Evolutionary conservation across 1,140 invertebrate species (phyloP), one percentile per base, ranked within the genome.

Genomic region (Venturia canescens): DNA sequence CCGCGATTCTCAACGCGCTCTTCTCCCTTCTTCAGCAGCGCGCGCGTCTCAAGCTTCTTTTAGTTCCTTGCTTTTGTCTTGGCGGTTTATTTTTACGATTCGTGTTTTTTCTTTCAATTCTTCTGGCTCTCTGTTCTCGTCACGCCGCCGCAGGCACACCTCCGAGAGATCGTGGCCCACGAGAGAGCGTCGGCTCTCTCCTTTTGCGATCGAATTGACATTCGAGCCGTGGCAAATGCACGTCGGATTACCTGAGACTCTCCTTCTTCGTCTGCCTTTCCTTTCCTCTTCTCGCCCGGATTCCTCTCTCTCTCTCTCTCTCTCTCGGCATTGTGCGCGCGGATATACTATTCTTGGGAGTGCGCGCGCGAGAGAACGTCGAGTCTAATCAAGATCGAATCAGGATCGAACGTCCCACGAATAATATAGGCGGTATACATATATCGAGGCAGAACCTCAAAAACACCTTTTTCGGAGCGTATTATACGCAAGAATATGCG

Each of bases 181-280:
- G 57, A n/a, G 57, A 16, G 57, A n/a, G 57, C 57, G 57, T 21
- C 9, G 18, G 21, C 1, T 60, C 57, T 60, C 57, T 60, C 21
- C 31, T n/a, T 80, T 84, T 83, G 83, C 83, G 69, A 80, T 57
- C 53, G 83, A 69, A 84, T 84, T 84, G 83, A 83, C 80, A 85
- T 85, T 82, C 84, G 78, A 82, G 78, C 82, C 82, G 82, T 53
- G n/a, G 70, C 50, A 63, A 72, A 80, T 83, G 75, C 79, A 26
- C 79, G 34, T 75, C 67, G 83, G 83, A 85, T 85, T 84, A 85
- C 79, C 83, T 83, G 81, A 34, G 44, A 18, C 7, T 66, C 16
- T 66, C 27, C 27, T 66, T 18, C 11, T 26, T 66, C 63, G 1
- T 34, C 31, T 34, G 7, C 3, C 63, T 15, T 26, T 66, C 63